Base-by-base conservation (phyloP, 2,113 vertebrate genomes). In the Struthio camelus region DNA sequence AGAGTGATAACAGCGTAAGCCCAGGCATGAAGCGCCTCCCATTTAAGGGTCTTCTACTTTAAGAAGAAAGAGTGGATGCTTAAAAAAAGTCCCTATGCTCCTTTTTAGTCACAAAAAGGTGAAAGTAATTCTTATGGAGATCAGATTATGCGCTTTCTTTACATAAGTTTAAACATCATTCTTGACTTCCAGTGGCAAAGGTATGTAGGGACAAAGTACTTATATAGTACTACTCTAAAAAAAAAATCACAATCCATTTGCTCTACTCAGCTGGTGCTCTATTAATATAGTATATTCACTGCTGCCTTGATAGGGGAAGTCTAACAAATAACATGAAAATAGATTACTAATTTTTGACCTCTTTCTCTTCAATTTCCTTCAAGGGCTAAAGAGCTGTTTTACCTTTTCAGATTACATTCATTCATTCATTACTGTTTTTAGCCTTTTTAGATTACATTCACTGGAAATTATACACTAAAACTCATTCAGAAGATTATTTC, bases 311-410 rank as follows among this genome's bases (percentile, higher is more conserved):
- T 85, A 10, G 50, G 42, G 36, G 19, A 96, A 89, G 89, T 80
- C 89, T 89, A 95, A 66, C 80, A 89, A 91, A 66, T 82, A 89
- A 91, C 28, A 34, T n/a, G 69, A 94, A 95, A 80, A 22, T 54
- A 91, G 87, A 94, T 80, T 91, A 83, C 87, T 97, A 67, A 95
- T 94, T 95, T 94, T 71, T 89, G 22, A 71, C 79, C 46, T 85
- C 85, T 54, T 88, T n/a, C 16, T 92, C 92, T 75, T 92, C 78
- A 25, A 50, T 85, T 94, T 91, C 75, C 79, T 94, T 87, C 89
- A 87, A 85, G 42, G 54, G 30, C 34, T 83, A 80, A 82, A 85
- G 59, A 80, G 17, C 17, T 89, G 71, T 64, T 93, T 91, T 80
- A 92, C 71, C 58, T 85, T 93, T 94, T 71, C 3, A 94, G 89